phyloP scores from a whole-genome alignment of 1,140 invertebrate genomes.

The Conus ventricosus region DNA sequence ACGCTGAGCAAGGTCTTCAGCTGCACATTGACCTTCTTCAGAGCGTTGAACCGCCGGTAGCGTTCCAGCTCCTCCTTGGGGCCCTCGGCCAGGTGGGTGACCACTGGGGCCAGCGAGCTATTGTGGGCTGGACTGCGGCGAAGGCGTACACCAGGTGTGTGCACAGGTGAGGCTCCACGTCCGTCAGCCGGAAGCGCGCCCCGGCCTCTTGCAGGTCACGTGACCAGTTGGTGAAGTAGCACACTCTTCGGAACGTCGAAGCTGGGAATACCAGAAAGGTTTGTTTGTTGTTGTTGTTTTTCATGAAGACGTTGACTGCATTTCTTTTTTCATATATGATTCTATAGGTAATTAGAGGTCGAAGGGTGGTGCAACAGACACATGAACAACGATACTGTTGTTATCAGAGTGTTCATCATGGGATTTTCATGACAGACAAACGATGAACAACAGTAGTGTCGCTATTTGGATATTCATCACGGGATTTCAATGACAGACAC shows the following conservation, averaged over 20 bases:
- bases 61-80: constrained; percentile 32
- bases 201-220: constrained; percentile 45
- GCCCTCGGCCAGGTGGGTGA: constrained; percentile 27
- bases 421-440: not conserved
- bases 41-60: constrained; percentile 44
- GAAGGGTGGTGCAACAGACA: too few relatives aligned
- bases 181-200: constrained; percentile 63
- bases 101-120: constrained; percentile 15
- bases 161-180: constrained; percentile 84
- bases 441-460: not conserved
- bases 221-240: constrained; percentile 61
- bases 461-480: not conserved
- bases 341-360: too few relatives aligned
- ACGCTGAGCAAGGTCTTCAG: constrained; percentile 51
- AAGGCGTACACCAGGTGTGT: constrained; percentile 88
- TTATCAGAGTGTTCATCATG: too few relatives aligned
- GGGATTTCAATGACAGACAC: not conserved
- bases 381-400: too few relatives aligned
- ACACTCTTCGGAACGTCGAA: constrained; percentile 46
- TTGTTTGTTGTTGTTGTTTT: constrained; percentile 38
- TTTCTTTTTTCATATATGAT: too few relatives aligned
- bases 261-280: not conserved
- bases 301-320: not conserved
- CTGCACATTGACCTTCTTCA: constrained; percentile 39
- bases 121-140: constrained; percentile 79